Evolutionary conservation across 2,113 vertebrate genomes (phyloP).

Genomic region (Oophaga pumilio): DNA sequence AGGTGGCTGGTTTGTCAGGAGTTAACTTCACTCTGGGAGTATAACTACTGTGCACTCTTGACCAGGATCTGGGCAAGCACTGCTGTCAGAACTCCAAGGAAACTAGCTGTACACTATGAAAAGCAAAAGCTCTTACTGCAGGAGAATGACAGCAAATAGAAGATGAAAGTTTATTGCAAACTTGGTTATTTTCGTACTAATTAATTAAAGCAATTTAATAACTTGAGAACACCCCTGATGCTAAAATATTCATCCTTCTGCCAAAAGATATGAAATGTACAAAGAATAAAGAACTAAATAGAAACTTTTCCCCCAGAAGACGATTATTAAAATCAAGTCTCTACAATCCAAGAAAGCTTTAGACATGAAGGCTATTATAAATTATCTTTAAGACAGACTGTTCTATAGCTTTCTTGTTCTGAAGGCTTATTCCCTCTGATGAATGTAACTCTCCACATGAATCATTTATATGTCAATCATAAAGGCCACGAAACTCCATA

Average conservation of each 20-base stretch:
- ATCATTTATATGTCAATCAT: slow-evolving; percentile 53
- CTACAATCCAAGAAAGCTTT: background rate
- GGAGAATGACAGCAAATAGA: no score
- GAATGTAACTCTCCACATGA: slow-evolving; percentile 50
- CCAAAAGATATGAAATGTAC: background rate
- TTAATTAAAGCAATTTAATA: no score
- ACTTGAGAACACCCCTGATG: no score
- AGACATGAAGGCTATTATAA: slow-evolving; percentile 20
- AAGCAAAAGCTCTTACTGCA: no score
- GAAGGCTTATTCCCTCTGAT: slow-evolving; percentile 44
- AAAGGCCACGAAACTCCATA: slow-evolving; percentile 52
- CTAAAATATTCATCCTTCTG: background rate
- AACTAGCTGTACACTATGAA: no score
- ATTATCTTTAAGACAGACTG: slow-evolving; percentile 42
- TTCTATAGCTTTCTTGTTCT: background rate
- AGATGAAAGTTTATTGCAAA: no score
- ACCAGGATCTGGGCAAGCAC: no score
- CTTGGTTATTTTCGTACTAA: no score
- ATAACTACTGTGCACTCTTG: no score
- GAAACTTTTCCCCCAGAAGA: background rate
- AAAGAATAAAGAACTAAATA: background rate
- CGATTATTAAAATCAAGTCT: background rate
- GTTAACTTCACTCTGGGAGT: no score
- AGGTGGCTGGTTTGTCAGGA: no score
- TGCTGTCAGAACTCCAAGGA: no score